These are phyloP conservation scores for Nyctibius bracteatus DNA, from an alignment of 2,113 vertebrate genomes.

Conservation along the genomic window DNA sequence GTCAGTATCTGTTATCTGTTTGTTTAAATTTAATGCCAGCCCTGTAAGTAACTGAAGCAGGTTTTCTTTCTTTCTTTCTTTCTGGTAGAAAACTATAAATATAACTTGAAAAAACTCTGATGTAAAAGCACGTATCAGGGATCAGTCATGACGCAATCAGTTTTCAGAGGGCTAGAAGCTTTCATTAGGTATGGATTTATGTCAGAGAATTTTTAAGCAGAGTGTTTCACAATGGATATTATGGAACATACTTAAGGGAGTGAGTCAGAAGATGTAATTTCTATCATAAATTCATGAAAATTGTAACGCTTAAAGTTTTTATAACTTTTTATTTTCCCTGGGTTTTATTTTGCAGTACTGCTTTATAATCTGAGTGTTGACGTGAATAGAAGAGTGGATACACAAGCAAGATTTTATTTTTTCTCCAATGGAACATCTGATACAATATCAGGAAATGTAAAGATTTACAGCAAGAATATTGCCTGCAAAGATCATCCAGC, in stretches of 20 bases:
- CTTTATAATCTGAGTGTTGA: constrained; percentile 90
- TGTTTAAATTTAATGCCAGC: background rate
- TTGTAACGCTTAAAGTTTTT: background rate
- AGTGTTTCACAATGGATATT: background rate
- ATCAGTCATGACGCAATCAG: background rate
- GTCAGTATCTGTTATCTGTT: background rate
- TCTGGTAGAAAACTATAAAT: background rate
- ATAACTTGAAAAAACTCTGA: background rate
- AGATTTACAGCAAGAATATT: constrained; percentile 52
- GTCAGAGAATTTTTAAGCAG: background rate
- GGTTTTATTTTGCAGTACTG: constrained; percentile 76
- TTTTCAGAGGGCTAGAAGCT: background rate
- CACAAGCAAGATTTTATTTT: constrained; percentile 90
- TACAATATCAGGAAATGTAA: constrained; percentile 71
- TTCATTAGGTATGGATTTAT: background rate
- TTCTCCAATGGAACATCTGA: constrained; percentile 85
- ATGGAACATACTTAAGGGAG: background rate
- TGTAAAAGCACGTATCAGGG: background rate
- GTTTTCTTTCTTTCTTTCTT: too few relatives aligned
- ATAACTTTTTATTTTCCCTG: background rate
- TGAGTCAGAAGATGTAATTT: background rate
- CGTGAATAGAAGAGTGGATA: constrained; percentile 78
- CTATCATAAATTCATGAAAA: background rate
- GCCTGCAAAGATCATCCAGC: constrained; percentile 80
- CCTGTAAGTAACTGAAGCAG: background rate